Evolutionary conservation across 2,113 vertebrate genomes (phyloP), one percentile per base, ranked within the genome.

Genomic region (Tretioscincus oriximinensis): DNA sequence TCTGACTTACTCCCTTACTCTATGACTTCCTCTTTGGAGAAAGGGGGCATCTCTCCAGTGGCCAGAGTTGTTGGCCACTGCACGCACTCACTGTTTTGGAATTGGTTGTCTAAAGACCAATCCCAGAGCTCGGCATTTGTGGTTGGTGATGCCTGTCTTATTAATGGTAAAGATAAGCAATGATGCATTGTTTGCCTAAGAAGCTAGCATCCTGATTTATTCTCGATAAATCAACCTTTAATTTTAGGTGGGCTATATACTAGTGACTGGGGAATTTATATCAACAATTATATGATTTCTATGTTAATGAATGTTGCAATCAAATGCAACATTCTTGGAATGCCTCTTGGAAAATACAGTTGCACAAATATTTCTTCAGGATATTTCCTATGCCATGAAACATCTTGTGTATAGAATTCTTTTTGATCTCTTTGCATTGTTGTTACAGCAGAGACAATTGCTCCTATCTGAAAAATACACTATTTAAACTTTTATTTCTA

Each of bases 301-400:
- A 77, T 80, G 31, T 87, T 41, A 31, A 75, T 75, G 73, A 67
- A 67, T 73, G 61, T 29, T 73, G 26, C n/a, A n/a, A n/a, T n/a
- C n/a, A n/a, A n/a, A n/a, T n/a, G n/a, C n/a, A n/a, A n/a, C n/a
- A n/a, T n/a, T n/a, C n/a, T n/a, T n/a, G n/a, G n/a, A n/a, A n/a
- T n/a, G 61, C 69, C 47, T 47, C 81, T 85, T 78, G 31, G 41
- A 75, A 73, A 41, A 63, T 29, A 86, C 72, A 61, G 20, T 16
- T 66, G 12, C 6, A 29, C 70, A 74, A 85, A 87, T 51, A n/a
- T 4, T 61, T 16, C 51, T 64, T 72, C 35, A 21, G 16, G 31
- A 51, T 35, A 51, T 2, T 11, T 65, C 49, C 47, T 49, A 22
- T 75, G 20, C 22, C 7, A 4, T 61, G 21, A 61, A 8, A 58